A percentile compares a stretch with the other conserved stretches of the same genome.
phyloP scores from a whole-genome alignment of 2,113 vertebrate species.

The Epinephelus lanceolatus region DNA sequence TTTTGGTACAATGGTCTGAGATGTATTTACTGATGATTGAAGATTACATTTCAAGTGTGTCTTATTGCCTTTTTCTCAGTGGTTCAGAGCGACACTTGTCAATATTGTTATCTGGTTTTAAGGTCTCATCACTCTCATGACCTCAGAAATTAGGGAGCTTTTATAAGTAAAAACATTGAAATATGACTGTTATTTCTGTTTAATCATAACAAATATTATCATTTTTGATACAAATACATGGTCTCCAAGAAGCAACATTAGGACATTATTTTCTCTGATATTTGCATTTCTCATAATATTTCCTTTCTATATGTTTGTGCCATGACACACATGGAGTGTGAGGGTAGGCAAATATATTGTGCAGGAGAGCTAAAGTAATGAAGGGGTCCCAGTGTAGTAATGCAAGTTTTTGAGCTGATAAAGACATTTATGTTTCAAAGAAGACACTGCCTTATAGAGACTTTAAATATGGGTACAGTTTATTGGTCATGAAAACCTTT shows the following conservation, averaged over 20 bases:
- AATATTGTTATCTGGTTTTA: too few relatives aligned
- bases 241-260: neutral
- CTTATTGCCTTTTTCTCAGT: neutral
- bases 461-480: neutral
- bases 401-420: neutral
- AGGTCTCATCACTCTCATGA: neutral
- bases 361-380: neutral
- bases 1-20: slow-evolving; percentile 58
- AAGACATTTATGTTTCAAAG: neutral
- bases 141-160: neutral
- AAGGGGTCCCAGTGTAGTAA: neutral
- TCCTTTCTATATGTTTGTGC: neutral
- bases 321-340: neutral
- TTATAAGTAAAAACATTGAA: neutral
- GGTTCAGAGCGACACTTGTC: neutral
- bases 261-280: too few relatives aligned
- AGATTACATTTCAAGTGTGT: slow-evolving; percentile 43
- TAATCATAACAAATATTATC: neutral
- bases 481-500: neutral
- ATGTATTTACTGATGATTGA: slow-evolving; percentile 77
- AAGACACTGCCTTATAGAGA: neutral
- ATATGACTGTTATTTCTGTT: too few relatives aligned
- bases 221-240: neutral
- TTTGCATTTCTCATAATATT: neutral
- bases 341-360: neutral